Conservation (phyloP, 2,797 vertebrate species). For the Typhlichthys eigenmanni region DNA sequence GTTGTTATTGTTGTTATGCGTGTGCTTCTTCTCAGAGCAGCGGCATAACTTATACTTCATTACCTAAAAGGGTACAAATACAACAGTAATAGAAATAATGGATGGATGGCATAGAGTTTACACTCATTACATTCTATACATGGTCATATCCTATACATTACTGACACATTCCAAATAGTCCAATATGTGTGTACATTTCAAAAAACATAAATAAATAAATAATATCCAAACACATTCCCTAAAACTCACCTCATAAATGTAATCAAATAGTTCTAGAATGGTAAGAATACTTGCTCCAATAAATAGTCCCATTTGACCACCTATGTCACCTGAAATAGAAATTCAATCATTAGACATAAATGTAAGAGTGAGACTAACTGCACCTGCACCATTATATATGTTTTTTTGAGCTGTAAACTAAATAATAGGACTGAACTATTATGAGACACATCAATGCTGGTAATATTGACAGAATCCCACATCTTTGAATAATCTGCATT, state of each 20-base stretch:
- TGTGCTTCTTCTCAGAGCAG: conserved; percentile 88
- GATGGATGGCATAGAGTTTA: no score
- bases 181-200: neutral
- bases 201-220: neutral
- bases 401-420: no score
- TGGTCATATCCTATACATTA: no score
- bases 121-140: no score
- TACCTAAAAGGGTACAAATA: conserved; percentile 75
- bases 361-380: neutral
- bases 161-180: no score
- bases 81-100: neutral
- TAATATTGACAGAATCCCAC: no score
- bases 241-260: conserved; percentile 92
- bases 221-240: neutral
- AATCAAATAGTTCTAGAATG: conserved; percentile 96
- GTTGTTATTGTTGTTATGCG: conserved; percentile 83
- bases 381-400: no score
- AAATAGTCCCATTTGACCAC: conserved; percentile 98
- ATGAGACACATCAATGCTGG: no score
- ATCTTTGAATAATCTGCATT: no score
- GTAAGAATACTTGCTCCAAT: conserved; percentile 97
- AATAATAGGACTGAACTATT: no score
- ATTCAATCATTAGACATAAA: neutral
- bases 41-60: conserved; percentile 92
- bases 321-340: conserved; percentile 89